phyloP scores from a whole-genome alignment of 2,888 invertebrate species.

The Hirtodrosophila alboralis region DNA sequence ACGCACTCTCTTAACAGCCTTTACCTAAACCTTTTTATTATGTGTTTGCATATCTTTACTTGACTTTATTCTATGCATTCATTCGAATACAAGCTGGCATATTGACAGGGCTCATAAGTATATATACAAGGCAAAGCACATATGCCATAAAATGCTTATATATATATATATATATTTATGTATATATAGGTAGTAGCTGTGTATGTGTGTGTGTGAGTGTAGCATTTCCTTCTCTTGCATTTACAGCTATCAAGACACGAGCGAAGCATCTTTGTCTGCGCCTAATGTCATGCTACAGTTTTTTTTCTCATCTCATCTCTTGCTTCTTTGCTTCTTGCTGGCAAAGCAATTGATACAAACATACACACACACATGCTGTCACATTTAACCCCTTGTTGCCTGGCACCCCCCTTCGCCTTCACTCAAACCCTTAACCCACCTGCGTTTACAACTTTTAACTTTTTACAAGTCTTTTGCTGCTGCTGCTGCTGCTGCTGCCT shows the following conservation, averaged over 20 bases:
- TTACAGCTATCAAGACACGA: slow-evolving; percentile 38
- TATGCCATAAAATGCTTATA: neutral
- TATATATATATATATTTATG: neutral
- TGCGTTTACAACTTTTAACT: slow-evolving; percentile 32
- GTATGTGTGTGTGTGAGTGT: slow-evolving; percentile 11
- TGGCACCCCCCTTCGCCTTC: too few relatives aligned
- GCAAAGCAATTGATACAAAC: slow-evolving; percentile 35
- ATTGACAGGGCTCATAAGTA: slow-evolving; percentile 50
- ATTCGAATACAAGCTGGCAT: slow-evolving; percentile 39
- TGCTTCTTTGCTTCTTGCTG: slow-evolving; percentile 5
- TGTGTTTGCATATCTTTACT: slow-evolving; percentile 2
- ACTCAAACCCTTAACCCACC: slow-evolving; percentile 10
- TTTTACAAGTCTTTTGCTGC: slow-evolving; percentile 33
- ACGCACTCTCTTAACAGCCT: neutral
- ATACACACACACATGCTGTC: slow-evolving; percentile 15
- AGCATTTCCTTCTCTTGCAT: slow-evolving; percentile 11
- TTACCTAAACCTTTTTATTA: slow-evolving; percentile 5
- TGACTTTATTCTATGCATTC: slow-evolving; percentile 33
- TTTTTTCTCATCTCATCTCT: too few relatives aligned
- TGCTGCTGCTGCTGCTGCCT: slow-evolving; percentile 17
- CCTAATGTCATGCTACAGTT: slow-evolving; percentile 56
- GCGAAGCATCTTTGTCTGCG: slow-evolving; percentile 50
- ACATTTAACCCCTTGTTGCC: slow-evolving; percentile 33
- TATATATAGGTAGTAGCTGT: neutral
- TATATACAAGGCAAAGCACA: slow-evolving; percentile 34